Evolutionary conservation across 2,113 vertebrate species (phyloP).

Genomic region (Cygnus buccinator): DNA sequence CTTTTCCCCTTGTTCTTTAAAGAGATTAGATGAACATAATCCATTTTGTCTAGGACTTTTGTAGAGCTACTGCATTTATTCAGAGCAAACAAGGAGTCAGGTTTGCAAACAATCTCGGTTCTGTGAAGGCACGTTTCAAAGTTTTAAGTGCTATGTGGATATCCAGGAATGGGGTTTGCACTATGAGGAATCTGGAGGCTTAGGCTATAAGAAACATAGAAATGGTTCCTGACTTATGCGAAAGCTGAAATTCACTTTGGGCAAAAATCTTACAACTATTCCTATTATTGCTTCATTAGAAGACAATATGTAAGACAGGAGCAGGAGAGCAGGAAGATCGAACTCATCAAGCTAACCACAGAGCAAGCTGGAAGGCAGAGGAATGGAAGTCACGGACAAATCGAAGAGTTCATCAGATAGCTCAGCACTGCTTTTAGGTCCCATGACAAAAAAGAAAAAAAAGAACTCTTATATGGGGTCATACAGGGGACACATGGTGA

Average conservation of each 20-base stretch:
- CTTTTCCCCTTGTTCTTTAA: neutral
- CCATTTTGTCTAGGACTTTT: neutral
- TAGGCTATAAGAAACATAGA: neutral
- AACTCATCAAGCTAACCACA: constrained; percentile 9
- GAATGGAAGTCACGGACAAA: neutral
- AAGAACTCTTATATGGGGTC: neutral
- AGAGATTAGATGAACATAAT: neutral
- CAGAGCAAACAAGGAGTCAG: neutral
- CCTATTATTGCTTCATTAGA: constrained; percentile 37
- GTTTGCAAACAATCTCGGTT: neutral
- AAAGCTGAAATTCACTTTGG: constrained; percentile 8
- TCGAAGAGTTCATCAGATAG: neutral
- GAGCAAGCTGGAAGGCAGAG: neutral
- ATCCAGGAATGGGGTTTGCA: neutral
- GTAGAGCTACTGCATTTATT: neutral
- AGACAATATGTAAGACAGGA: constrained; percentile 8
- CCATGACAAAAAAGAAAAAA: neutral
- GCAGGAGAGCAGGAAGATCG: constrained; percentile 30
- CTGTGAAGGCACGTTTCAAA: neutral
- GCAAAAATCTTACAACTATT: constrained; percentile 43
- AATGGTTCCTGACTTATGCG: constrained; percentile 19
- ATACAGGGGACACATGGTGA: neutral
- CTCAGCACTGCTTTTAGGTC: neutral
- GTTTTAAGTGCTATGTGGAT: neutral
- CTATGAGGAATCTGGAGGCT: constrained; percentile 9